Conservation (phyloP, 2,113 vertebrate species). For the Pedetes capensis region DNA sequence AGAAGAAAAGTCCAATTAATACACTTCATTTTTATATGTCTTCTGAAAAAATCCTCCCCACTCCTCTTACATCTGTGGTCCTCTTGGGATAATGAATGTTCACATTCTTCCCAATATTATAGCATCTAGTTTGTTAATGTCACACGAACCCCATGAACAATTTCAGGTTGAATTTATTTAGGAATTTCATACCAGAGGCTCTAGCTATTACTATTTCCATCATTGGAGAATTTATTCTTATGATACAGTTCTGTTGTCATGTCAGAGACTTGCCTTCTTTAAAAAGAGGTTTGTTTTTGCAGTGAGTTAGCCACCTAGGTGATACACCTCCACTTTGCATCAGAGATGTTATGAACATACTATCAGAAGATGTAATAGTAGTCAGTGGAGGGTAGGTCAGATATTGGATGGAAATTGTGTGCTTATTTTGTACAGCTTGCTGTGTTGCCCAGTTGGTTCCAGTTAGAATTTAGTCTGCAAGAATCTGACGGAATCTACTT, state of each 20-base stretch:
- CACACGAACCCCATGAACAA: conserved; percentile 23
- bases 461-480: background rate
- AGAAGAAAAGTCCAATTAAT: background rate
- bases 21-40: background rate
- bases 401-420: background rate
- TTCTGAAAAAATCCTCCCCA: background rate
- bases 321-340: conserved; percentile 35
- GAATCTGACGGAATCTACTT: background rate
- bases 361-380: background rate
- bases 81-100: background rate
- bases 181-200: conserved; percentile 53
- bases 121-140: background rate
- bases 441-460: background rate
- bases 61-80: background rate
- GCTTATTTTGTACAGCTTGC: background rate
- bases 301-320: conserved; percentile 51
- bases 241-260: conserved; percentile 26
- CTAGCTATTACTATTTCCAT: conserved; percentile 57
- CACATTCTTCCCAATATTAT: background rate
- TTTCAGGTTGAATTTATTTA: conserved; percentile 63
- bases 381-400: background rate
- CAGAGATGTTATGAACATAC: background rate
- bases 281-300: conserved; percentile 68
- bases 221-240: conserved; percentile 55
- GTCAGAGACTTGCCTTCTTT: conserved; percentile 51